These are phyloP conservation scores for Eilema depressum DNA, from an alignment of 2,888 invertebrate species.

Conservation along the genomic window DNA sequence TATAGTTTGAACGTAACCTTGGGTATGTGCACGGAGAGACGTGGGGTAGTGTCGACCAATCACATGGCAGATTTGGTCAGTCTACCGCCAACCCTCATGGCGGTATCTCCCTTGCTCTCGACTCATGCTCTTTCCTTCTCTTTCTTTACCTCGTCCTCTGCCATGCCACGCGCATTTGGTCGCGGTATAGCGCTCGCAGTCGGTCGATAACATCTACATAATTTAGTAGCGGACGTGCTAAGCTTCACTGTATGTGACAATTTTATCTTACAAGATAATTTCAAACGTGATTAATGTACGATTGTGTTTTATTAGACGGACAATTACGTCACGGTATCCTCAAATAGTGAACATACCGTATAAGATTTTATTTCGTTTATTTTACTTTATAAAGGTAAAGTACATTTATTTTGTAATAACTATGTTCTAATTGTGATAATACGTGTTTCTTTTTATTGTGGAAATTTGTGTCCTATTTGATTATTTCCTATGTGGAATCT, in stretches of 20 bases:
- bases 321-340: not conserved
- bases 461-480: conserved; percentile 39
- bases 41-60: no score
- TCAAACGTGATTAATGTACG: conserved; percentile 9
- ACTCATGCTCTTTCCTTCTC: no score
- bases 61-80: no score
- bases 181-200: no score
- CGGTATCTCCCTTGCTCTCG: no score
- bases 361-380: conserved; percentile 13
- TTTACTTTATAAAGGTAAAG: conserved; percentile 29
- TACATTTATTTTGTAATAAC: conserved; percentile 37
- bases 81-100: no score
- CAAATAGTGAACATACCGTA: not conserved
- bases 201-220: no score
- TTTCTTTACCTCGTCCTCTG: no score
- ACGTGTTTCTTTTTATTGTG: conserved; percentile 31
- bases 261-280: conserved; percentile 7
- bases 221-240: not conserved
- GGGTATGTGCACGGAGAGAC: no score
- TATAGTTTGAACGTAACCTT: no score
- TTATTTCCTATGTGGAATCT: conserved; percentile 30
- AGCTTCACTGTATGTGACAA: not conserved
- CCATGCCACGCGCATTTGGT: no score
- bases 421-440: conserved; percentile 49
- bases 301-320: conserved; percentile 9